Percentiles rank a stretch among this genome's conserved stretches.
These are phyloP conservation scores for Phylloscopus trochilus DNA, from an alignment of 2,113 vertebrate genomes.

Conservation along the genomic window DNA sequence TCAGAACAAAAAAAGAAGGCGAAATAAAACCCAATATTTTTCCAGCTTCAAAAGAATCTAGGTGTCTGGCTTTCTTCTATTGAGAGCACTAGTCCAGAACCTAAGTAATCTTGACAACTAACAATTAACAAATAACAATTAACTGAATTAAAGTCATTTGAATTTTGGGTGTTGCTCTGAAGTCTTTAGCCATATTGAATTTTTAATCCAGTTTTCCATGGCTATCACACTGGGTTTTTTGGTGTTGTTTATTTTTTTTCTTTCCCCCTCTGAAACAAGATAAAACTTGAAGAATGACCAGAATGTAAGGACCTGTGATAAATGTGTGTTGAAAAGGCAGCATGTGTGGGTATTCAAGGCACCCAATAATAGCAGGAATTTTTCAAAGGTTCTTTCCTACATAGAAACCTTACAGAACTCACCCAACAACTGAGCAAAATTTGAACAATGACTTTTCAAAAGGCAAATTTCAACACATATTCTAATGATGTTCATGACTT, in stretches of 20 bases:
- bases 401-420: neutral
- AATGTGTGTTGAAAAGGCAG: neutral
- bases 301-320: neutral
- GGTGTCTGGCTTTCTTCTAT: neutral
- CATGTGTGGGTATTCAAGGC: neutral
- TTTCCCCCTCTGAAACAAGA: neutral
- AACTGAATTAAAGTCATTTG: neutral
- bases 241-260: no score
- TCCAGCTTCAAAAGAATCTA: neutral
- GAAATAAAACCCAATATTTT: neutral
- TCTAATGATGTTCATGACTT: neutral
- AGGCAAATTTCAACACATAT: neutral
- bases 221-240: neutral
- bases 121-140: neutral
- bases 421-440: neutral
- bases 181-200: neutral
- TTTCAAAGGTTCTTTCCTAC: neutral
- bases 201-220: neutral
- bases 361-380: neutral
- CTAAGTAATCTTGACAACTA: neutral
- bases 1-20: neutral
- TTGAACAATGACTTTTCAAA: neutral
- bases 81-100: neutral
- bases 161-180: neutral
- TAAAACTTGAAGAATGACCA: neutral